Base-by-base conservation (phyloP, 1,140 invertebrate species). In the Heliothis virescens region DNA sequence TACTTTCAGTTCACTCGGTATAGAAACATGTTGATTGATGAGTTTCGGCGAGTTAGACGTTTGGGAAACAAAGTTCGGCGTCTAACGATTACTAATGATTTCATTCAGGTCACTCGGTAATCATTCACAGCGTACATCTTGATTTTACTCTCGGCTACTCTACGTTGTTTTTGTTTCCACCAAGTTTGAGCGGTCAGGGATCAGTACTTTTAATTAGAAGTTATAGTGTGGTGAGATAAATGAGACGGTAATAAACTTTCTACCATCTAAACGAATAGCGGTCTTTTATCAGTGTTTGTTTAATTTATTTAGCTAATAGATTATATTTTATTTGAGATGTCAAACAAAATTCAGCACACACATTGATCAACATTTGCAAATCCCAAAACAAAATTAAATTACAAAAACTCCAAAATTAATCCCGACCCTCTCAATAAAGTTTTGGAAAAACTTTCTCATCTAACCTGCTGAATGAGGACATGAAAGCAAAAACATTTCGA, bases 21-120 rank as follows among this genome's bases (percentile, higher is more conserved):
- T 72, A 59, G 63, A 80, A 60, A 81, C 83, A 76, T 72, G 47
- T 78, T 88, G 87, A 88, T 88, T 88, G 85, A 87, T 88, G 84
- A 81, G 75, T 74, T 57, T 76, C 53, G 79, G 10, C 52, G 63
- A 82, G 62, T 79, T 76, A 74, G 71, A 80, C 73, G 74, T 76
- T 83, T 81, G 73, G 79, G 78, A 80, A 88, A 88, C 82, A 86
- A 87, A 88, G 82, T 87, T 86, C 50, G 72, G 15, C 82, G 62
- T 81, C 81, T 87, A 86, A 88, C 86, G 86, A 86, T 88, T 87
- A 87, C 86, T 88, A 87, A 87, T 88, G 86, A 87, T 88, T 80
- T 79, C 75, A 75, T 77, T 77, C 69, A 69, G 41, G 52, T 65
- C 63, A 73, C 60, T 77, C 63, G 72, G 59, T 18, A 76, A 76